Evolutionary conservation across 2,797 vertebrate species (phyloP), one percentile per base, ranked within the genome.

Genomic region (Ara ararauna): DNA sequence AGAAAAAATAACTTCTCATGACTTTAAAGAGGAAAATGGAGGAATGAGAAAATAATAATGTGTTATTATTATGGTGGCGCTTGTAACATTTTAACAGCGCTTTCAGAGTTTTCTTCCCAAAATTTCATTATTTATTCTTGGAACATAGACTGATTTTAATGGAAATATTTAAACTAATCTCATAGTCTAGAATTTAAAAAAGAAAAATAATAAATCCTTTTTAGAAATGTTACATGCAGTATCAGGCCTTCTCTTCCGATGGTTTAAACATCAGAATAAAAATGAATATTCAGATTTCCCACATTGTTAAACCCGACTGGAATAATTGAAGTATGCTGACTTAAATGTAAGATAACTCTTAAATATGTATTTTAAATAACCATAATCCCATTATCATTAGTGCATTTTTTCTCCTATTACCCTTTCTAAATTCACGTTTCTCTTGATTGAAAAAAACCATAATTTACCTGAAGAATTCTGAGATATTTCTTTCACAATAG

Each of bases 401-500:
- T 22, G 12, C 30, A 10, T n/a, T 51, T 71, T 66, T 32, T 12
- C 29, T 53, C 45, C 14, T 70, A 16, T 85, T 76, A 72, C 80
- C 90, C n/a, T 83, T 87, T 47, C 42, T 38, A 84, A 90, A 75
- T 76, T 72, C 61, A 67, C 14, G 56, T 61, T 87, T 48, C 29
- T 77, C 51, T 77, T 71, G n/a, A 53, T 26, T 80, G 56, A 92
- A 85, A 79, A 38, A 87, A 76, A 45, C 5, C 10, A 19, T 45
- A 19, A 80, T 87, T 91, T 77, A 30, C 15, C 29, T 61, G 64
- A 76, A 89, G 48, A 92, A 93, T 90, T 91, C 44, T 17, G 44
- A 79, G 32, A 27, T n/a, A 14, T 83, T 87, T 93, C 45, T 80
- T 91, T 93, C 53, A 62, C 89, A 95, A 83, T 23, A 42, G 23